Evolutionary conservation across 2,113 vertebrate species (phyloP), one percentile per base, ranked within the genome.

Genomic region (Seriola quinqueradiata): DNA sequence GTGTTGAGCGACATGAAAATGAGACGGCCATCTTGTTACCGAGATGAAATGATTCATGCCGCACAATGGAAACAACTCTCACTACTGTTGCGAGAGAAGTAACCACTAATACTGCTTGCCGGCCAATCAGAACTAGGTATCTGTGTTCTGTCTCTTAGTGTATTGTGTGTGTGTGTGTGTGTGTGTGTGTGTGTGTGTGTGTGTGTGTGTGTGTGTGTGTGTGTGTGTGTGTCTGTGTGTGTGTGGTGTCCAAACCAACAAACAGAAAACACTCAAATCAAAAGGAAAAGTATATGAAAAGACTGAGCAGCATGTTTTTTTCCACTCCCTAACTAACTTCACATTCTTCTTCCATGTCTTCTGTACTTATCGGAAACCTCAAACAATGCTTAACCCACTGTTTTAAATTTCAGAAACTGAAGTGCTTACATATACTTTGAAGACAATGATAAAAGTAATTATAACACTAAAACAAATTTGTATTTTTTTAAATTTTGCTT

Each of bases 21-120:
- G 70, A 90, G 68, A 52, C 40, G 28, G 21, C 52, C 34, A 72
- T 81, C 61, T 79, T 86, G 72, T 66, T 76, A 64, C 21, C 42
- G 55, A 80, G 32, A 79, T 58, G 1, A 68, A 79, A 69, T 77
- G 23, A 83, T 64, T 85, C 55, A 68, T 57, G 63, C 8, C 13
- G 23, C 40, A 67, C 28, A 32, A 16, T 59, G 48, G 67, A 65
- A 42, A 12, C 58, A 59, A 38, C 14, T 71, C 3, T 40, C 55
- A 28, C 32, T 55, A 63, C 66, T 73, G 25, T 13, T 48, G 40
- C 19, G 46, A 10, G 21, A 75, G n/a, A 75, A 36, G 28, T 13
- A 40, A 11, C 42, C 23, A 64, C 19, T 28, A 34, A 23, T 52
- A 21, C 2, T 23, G 52, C 25, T 25, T 70, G 32, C 52, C 14